These are phyloP conservation scores for Neodiprion virginianus DNA, from an alignment of 1,140 invertebrate species.

Conservation along the genomic window DNA sequence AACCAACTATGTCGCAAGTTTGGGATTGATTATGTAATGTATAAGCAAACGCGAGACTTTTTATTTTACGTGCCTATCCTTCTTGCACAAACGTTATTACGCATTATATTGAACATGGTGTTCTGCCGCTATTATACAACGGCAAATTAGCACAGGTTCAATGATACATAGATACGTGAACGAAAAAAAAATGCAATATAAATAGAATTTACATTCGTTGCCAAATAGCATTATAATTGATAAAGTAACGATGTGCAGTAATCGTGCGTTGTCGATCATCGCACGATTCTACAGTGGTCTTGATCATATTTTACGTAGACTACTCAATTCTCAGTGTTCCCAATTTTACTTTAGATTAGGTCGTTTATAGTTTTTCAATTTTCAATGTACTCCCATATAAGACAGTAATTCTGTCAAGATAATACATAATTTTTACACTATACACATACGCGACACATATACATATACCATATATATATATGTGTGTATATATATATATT, in stretches of 20 bases:
- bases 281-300: not conserved
- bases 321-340: not conserved
- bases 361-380: not conserved
- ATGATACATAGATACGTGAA: too few relatives aligned
- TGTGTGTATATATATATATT: not conserved
- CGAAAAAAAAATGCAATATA: not conserved
- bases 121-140: too few relatives aligned
- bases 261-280: not conserved
- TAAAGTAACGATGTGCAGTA: not conserved
- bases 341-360: not conserved
- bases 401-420: not conserved
- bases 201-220: not conserved
- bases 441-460: not conserved
- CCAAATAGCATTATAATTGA: not conserved
- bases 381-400: not conserved
- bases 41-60: too few relatives aligned
- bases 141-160: too few relatives aligned
- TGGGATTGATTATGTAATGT: too few relatives aligned
- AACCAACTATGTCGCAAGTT: too few relatives aligned
- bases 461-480: not conserved
- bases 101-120: too few relatives aligned
- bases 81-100: too few relatives aligned
- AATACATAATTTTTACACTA: not conserved
- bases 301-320: not conserved
- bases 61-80: too few relatives aligned